These are phyloP conservation scores for Notothenia rossii DNA, from an alignment of 2,113 vertebrate genomes.

Conservation along the genomic window DNA sequence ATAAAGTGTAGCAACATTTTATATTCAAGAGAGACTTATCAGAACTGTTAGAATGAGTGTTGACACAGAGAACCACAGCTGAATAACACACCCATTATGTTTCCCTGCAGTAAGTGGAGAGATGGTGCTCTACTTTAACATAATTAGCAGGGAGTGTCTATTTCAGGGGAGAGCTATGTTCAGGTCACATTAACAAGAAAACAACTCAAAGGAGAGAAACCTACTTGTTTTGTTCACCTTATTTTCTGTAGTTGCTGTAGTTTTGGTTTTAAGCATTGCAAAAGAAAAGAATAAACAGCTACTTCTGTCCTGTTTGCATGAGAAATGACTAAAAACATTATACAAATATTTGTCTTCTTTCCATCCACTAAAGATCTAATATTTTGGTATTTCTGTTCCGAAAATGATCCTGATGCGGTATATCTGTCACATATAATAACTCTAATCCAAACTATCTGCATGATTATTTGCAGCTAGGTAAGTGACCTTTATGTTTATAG, in stretches of 20 bases:
- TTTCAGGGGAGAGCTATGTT: conserved; percentile 7
- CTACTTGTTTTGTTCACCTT: neutral
- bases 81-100: conserved; percentile 28
- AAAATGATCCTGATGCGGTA: neutral
- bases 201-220: conserved; percentile 6
- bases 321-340: too few species aligned
- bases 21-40: neutral
- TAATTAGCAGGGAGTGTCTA: conserved; percentile 63
- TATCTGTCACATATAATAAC: neutral
- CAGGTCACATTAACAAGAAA: conserved; percentile 19
- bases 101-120: conserved; percentile 60
- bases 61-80: conserved; percentile 27
- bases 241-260: too few species aligned
- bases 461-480: neutral
- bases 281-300: too few species aligned
- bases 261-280: too few species aligned
- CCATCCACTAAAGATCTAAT: too few species aligned
- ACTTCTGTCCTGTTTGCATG: too few species aligned
- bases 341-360: too few species aligned
- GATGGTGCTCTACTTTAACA: conserved; percentile 57
- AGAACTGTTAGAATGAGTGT: neutral
- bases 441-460: neutral
- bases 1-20: neutral
- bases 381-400: neutral
- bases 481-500: neutral